These are phyloP conservation scores for Protobothrops mucrosquamatus DNA, from an alignment of 2,113 vertebrate species.

Conservation along the genomic window DNA sequence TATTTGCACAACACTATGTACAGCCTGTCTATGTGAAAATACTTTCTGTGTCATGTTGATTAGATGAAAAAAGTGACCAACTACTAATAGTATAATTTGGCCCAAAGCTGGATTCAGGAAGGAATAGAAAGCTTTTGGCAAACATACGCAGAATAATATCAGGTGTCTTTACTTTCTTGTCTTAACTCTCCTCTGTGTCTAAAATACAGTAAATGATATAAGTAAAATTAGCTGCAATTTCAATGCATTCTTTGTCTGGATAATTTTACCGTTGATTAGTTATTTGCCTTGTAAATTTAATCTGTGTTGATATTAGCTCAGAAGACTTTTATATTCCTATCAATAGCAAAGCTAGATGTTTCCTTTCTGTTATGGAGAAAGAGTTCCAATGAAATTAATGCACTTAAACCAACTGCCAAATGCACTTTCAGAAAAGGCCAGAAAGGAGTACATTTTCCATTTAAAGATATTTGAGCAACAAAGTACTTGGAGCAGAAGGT, in stretches of 20 bases:
- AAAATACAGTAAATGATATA: constrained; percentile 3
- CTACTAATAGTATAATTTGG: neutral
- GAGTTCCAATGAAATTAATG: neutral
- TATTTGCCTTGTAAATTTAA: constrained; percentile 20
- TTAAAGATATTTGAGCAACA: neutral
- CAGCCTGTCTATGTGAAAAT: neutral
- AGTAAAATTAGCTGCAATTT: constrained; percentile 20
- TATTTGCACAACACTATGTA: neutral
- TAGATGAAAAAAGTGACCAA: neutral
- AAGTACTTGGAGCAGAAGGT: neutral
- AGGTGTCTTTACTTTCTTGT: constrained; percentile 6
- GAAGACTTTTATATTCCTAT: neutral
- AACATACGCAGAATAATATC: neutral
- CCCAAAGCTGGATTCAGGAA: neutral
- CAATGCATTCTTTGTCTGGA: constrained; percentile 16
- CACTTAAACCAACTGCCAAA: constrained; percentile 9
- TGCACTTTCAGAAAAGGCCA: neutral
- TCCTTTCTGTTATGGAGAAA: constrained; percentile 2
- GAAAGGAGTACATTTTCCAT: neutral
- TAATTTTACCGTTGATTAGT: constrained; percentile 22
- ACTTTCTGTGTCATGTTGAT: neutral
- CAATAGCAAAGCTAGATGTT: neutral
- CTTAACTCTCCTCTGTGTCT: neutral
- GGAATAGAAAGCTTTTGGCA: neutral
- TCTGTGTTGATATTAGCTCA: constrained; percentile 13